Conservation (phyloP, 1,140 invertebrate genomes). For the Theocolax elegans region DNA sequence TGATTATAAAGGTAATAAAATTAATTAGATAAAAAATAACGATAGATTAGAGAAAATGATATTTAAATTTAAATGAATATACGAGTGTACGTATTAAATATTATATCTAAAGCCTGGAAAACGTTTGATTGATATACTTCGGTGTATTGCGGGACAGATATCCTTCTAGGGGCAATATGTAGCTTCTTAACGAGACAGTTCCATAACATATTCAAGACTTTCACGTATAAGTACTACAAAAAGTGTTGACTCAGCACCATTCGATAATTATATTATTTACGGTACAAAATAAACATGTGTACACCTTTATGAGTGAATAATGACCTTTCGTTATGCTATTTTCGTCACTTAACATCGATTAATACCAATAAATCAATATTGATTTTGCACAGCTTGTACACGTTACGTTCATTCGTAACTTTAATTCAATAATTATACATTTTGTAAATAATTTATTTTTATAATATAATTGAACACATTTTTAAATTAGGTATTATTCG, state of each 20-base stretch:
- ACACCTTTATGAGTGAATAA: neutral
- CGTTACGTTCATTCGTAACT: too few species aligned
- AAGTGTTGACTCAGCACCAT: conserved; percentile 24
- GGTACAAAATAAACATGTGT: conserved; percentile 15
- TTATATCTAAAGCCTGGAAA: too few species aligned
- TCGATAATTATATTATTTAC: conserved; percentile 29
- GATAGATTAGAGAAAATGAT: too few species aligned
- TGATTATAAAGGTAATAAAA: too few species aligned
- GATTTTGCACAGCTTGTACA: neutral
- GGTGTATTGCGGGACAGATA: neutral
- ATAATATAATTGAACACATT: too few species aligned
- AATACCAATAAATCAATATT: neutral
- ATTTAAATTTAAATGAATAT: too few species aligned
- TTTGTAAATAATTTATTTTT: too few species aligned
- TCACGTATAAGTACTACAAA: neutral
- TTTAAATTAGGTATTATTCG: too few species aligned
- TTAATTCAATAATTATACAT: too few species aligned
- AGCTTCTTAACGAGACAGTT: neutral
- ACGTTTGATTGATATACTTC: too few species aligned
- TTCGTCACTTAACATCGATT: conserved; percentile 21
- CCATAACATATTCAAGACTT: conserved; percentile 1
- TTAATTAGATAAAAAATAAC: too few species aligned
- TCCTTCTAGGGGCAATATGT: neutral
- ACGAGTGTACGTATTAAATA: too few species aligned
- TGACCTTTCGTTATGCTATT: conserved; percentile 12